phyloP scores from a whole-genome alignment of 2,888 invertebrate genomes.

The Hemistola chrysoprasaria region DNA sequence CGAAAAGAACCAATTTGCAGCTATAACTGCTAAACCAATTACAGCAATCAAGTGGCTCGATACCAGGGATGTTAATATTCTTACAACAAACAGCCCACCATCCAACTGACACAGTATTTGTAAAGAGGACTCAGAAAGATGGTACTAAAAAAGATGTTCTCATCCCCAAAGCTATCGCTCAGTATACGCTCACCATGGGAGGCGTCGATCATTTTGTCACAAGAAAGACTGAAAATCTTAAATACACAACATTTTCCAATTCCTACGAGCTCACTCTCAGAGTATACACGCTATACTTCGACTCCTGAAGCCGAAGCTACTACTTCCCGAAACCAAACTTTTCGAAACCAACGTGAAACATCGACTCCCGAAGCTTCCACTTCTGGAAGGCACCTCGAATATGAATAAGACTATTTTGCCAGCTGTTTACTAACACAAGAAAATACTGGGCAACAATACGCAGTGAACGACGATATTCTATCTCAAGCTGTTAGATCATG shows the following conservation, averaged over 20 bases:
- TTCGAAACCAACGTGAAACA: constrained; percentile 32
- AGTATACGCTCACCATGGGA: constrained; percentile 28
- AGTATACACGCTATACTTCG: constrained; percentile 31
- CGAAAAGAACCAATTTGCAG: constrained; percentile 36
- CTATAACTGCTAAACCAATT: constrained; percentile 33
- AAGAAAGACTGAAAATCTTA: constrained; percentile 31
- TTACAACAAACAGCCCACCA: constrained; percentile 35
- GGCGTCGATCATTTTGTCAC: constrained; percentile 26
- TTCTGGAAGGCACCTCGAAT: constrained; percentile 40
- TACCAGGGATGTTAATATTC: constrained; percentile 31
- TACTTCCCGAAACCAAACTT: constrained; percentile 35
- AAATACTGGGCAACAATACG: constrained; percentile 44
- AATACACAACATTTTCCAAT: constrained; percentile 32
- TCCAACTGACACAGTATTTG: constrained; percentile 23
- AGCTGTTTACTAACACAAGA: constrained; percentile 42
- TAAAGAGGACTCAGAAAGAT: constrained; percentile 29
- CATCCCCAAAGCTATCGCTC: constrained; percentile 24
- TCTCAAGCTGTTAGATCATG: constrained; percentile 39
- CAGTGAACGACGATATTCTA: constrained; percentile 41
- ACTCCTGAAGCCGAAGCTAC: constrained; percentile 33
- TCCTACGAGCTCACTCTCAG: constrained; percentile 33
- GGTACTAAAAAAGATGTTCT: constrained; percentile 21
- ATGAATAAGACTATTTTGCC: constrained; percentile 47
- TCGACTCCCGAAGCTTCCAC: constrained; percentile 33
- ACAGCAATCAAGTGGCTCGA: constrained; percentile 36